Base-by-base conservation (phyloP, 1,140 invertebrate genomes). In the Drosophila elegans region DNA sequence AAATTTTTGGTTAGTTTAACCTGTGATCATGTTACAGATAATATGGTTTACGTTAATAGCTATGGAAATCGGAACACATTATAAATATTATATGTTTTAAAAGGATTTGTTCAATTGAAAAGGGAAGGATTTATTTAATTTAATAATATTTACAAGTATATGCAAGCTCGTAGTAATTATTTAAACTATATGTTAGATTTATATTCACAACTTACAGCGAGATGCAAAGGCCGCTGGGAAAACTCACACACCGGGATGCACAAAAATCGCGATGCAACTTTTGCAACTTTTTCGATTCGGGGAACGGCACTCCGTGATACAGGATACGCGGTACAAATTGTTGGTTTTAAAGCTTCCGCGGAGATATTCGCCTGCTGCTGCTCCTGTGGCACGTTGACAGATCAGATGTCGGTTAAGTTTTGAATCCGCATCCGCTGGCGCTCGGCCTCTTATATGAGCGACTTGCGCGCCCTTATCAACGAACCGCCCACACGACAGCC, bases 381-480 rank as follows among this genome's bases (percentile, higher is more conserved):
- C 21, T 48, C 52, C 53, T 64, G 59, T 36, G 41, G 55, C 85
- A 90, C 72, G 89, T 88, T 90, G 75, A 91, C 90, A 85, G 90
- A 86, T 90, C 83, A 82, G 82, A 82, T 90, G 90, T 91, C 90
- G 90, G 78, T 80, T 90, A 90, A 78, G 68, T 91, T 91, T 91
- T 91, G 90, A 91, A 90, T 78, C 53, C 71, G 75, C 52, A 81
- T 74, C 69, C 75, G 64, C 44, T 59, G 80, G 51, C 42, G 48
- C 77, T 45, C 54, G 73, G 75, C 74, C 69, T 81, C 82, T 91
- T 91, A 91, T 91, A 91, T 83, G 68, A 49, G 72, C 45, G 57
- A 25, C 63, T 78, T 56, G 74, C 79, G 81, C 81, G 74, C 36
- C 48, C 64, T 89, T 88, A 85, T 83, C 80, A 83, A 71, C 57